These are phyloP conservation scores for Lucinisca nassula DNA, from an alignment of 2,888 invertebrate genomes.

Conservation along the genomic window DNA sequence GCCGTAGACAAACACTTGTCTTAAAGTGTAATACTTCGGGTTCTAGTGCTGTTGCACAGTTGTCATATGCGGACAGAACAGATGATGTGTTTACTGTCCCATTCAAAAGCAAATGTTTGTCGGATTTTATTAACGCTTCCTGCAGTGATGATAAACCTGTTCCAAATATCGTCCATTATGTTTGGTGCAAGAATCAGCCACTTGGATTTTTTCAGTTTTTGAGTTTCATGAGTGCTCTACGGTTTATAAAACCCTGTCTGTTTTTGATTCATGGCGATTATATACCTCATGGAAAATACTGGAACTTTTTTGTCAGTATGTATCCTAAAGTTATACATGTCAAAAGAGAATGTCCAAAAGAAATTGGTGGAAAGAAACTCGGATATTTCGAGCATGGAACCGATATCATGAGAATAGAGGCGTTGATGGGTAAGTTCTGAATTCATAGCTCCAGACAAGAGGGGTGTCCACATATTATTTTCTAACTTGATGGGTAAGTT, in stretches of 20 bases:
- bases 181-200: conserved; percentile 50
- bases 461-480: no score
- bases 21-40: no score
- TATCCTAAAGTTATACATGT: conserved; percentile 70
- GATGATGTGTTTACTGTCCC: conserved; percentile 19
- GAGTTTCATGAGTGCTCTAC: conserved; percentile 68
- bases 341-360: conserved; percentile 29
- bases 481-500: no score
- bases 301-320: conserved; percentile 63
- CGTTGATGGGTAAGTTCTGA: conserved; percentile 50
- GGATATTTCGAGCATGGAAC: conserved; percentile 63
- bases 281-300: conserved; percentile 69
- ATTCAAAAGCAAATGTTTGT: conserved; percentile 59
- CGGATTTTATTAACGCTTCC: conserved; percentile 46
- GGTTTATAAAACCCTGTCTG: conserved; percentile 71
- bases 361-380: conserved; percentile 58
- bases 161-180: conserved; percentile 71
- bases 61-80: no score
- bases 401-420: conserved; percentile 70
- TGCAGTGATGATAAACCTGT: conserved; percentile 52
- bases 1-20: no score
- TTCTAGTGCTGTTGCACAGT: no score
- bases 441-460: no score
- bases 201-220: conserved; percentile 65
- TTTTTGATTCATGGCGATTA: conserved; percentile 70